phyloP scores from a whole-genome alignment of 2,888 invertebrate genomes.

The Acanthosepion esculentum region DNA sequence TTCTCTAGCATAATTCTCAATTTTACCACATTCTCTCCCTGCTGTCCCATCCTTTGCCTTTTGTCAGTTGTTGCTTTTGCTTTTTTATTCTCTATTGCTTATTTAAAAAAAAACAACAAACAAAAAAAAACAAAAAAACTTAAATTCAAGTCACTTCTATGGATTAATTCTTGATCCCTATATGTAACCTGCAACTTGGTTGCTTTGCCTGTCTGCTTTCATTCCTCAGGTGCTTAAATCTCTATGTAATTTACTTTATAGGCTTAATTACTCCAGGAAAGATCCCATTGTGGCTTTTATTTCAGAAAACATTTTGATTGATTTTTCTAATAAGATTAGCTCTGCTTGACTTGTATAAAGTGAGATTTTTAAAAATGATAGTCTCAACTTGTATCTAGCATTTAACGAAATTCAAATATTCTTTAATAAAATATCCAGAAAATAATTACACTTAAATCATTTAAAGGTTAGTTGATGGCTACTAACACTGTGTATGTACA shows the following conservation, averaged over 20 bases:
- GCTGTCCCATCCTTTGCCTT: too few relatives aligned
- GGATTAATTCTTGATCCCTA: neutral
- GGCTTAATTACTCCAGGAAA: too few relatives aligned
- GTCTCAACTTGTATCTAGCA: too few relatives aligned
- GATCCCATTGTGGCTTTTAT: neutral
- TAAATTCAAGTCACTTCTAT: neutral
- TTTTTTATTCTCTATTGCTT: too few relatives aligned
- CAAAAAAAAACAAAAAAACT: neutral
- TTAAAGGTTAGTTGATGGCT: neutral
- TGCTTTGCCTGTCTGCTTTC: neutral
- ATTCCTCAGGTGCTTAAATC: neutral
- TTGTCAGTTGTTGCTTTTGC: too few relatives aligned
- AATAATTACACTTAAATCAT: neutral
- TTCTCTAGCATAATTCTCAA: too few relatives aligned
- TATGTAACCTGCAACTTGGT: neutral
- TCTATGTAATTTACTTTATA: neutral
- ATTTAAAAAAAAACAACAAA: too few relatives aligned
- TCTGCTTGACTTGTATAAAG: neutral
- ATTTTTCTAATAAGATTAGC: neutral
- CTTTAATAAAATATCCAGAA: too few relatives aligned
- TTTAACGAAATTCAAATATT: too few relatives aligned
- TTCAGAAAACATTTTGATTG: neutral
- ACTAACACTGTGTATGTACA: neutral
- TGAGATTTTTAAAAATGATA: neutral
- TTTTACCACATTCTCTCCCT: too few relatives aligned